A percentile compares a stretch with the other conserved stretches of the same genome.
Evolutionary conservation across 2,888 invertebrate species (phyloP).

Genomic region (Drosophila gaucha): DNA sequence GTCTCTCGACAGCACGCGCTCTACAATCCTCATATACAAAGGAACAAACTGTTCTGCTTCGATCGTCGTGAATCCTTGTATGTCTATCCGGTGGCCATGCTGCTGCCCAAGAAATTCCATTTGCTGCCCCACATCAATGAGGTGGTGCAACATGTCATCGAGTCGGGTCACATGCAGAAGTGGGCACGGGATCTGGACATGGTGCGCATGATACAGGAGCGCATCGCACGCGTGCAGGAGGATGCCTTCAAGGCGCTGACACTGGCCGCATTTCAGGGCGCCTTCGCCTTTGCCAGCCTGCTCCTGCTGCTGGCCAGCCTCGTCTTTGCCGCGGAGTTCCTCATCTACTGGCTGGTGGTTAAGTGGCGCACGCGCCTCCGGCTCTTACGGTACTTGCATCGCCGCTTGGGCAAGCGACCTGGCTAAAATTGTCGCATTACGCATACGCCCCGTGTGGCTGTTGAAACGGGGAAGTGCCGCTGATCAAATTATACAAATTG

Average conservation of each 20-base stretch:
- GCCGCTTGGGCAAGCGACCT: conserved; percentile 39
- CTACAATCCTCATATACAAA: conserved; percentile 81
- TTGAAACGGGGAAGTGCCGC: conserved; percentile 12
- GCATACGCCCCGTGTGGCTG: conserved; percentile 32
- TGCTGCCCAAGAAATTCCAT: conserved; percentile 82
- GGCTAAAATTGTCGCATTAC: conserved; percentile 14
- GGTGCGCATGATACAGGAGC: conserved; percentile 73
- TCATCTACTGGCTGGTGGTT: conserved; percentile 53
- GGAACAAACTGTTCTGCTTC: conserved; percentile 82
- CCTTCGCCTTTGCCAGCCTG: conserved; percentile 64
- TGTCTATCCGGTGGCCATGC: conserved; percentile 81
- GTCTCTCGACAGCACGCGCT: conserved; percentile 82
- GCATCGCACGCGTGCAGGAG: conserved; percentile 60
- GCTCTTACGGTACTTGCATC: conserved; percentile 62
- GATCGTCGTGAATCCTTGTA: conserved; percentile 82
- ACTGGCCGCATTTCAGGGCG: conserved; percentile 73
- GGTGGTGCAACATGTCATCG: conserved; percentile 81
- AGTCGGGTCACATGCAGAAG: conserved; percentile 83
- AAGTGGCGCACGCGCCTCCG: conserved; percentile 55
- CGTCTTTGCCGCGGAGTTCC: conserved; percentile 63
- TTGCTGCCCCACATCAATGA: conserved; percentile 82
- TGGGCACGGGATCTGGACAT: conserved; percentile 82
- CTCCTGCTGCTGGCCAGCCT: conserved; percentile 51
- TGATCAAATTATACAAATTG: conserved; percentile 28
- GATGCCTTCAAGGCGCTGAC: conserved; percentile 68